Base-by-base conservation (phyloP, 2,888 invertebrate genomes). In the Standfussiana lucernea region DNA sequence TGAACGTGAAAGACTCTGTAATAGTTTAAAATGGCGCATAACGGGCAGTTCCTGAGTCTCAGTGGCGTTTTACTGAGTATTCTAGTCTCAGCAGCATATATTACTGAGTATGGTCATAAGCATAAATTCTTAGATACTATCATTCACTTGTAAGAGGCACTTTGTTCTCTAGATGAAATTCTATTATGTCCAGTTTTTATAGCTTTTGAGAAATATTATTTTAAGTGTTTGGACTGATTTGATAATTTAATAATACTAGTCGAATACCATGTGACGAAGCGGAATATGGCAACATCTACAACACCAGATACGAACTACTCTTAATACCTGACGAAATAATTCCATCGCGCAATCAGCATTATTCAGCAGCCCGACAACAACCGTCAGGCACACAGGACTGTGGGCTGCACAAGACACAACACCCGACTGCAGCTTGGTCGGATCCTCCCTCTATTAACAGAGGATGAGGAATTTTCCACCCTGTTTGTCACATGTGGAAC, bases 91-190 rank as follows among this genome's bases (percentile, higher is more conserved):
- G 84, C 50, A 69, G 24, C 35, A 69, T 84, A 77, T 68, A 67
- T 77, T 77, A 68, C 83, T 68, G 79, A 78, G 67, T 35, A 62
- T 42, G 82, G 66, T 75, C 50, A 53, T 76, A 53, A 66, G 64
- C 78, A 77, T 68, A 83, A 68, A 80, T 83, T 84, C 56, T n/a
- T 42, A 67, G 56, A 79, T n/a, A 42, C 53, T 67, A 78, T 83
- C 62, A 68, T 78, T 83, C 68, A 80, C 78, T 80, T 83, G 7
- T 79, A 67, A 67, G 77, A 42, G 76, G 50, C 32, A 75, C 79
- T 79, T 79, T 79, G 62, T 79, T 77, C 45, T 68, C 67, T 35
- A 82, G 37, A 66, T 82, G 76, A 82, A 82, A 82, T 75, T 66
- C 78, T 82, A 66, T 79, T 59, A 65, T 59, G 82, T 56, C 62